Percentiles rank a stretch among this genome's conserved stretches.
Evolutionary conservation across 2,797 vertebrate genomes (phyloP).

Genomic region (Mormyrus hasselquistii): DNA sequence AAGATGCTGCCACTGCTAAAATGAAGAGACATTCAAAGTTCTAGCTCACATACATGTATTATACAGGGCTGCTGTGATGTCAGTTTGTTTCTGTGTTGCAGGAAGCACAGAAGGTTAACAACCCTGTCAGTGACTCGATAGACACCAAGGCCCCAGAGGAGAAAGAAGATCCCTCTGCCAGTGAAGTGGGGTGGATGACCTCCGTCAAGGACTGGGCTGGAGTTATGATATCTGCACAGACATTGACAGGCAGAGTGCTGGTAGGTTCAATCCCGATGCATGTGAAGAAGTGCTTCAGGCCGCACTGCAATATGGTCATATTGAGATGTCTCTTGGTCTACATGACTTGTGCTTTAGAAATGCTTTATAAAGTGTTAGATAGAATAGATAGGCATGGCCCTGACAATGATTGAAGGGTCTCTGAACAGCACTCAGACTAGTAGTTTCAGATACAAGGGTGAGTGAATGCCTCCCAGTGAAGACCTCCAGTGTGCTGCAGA

Average conservation of each 20-base stretch:
- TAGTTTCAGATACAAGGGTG: neutral
- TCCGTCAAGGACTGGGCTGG: constrained; percentile 99
- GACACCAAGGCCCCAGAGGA: constrained; percentile 77
- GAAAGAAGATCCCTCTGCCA: constrained; percentile 77
- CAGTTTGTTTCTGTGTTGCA: constrained; percentile 40
- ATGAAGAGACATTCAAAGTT: neutral
- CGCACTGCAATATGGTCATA: neutral
- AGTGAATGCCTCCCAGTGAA: neutral
- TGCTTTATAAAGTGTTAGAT: neutral
- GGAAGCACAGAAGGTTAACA: constrained; percentile 91
- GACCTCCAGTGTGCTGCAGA: neutral
- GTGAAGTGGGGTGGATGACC: constrained; percentile 99
- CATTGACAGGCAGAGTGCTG: constrained; percentile 95
- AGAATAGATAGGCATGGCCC: neutral
- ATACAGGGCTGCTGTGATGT: neutral
- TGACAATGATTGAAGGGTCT: neutral
- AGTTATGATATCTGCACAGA: constrained; percentile 99
- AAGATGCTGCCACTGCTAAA: neutral
- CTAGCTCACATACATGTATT: neutral
- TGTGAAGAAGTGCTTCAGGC: neutral
- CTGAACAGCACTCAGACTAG: neutral
- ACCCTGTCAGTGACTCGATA: constrained; percentile 67
- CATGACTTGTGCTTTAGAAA: neutral
- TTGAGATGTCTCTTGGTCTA: neutral
- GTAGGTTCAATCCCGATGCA: constrained; percentile 60